Conservation (phyloP, 2,113 vertebrate species). For the Oophaga pumilio region DNA sequence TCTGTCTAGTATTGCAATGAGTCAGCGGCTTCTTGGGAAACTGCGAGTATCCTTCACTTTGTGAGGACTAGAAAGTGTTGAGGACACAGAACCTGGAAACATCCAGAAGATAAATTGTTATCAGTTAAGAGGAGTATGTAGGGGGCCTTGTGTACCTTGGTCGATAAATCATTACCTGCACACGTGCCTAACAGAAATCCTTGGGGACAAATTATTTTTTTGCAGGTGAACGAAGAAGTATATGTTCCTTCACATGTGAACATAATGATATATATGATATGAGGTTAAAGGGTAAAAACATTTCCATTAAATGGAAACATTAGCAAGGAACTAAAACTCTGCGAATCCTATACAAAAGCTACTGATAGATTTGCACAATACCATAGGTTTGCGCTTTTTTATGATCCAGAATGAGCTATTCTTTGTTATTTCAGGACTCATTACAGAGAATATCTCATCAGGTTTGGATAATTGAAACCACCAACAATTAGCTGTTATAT, state of each 20-base stretch:
- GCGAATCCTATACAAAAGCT: neutral
- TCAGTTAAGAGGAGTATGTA: constrained; percentile 9
- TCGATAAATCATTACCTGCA: constrained; percentile 7
- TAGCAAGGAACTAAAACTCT: neutral
- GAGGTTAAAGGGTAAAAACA: neutral
- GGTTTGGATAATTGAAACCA: too few relatives aligned
- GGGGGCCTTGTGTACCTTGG: neutral
- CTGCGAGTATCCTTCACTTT: constrained; percentile 7
- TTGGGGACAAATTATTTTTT: neutral
- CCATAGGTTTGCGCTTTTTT: neutral
- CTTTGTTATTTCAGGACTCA: neutral
- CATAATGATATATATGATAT: neutral
- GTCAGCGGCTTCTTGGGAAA: constrained; percentile 42
- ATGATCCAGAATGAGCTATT: neutral
- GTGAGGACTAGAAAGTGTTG: constrained; percentile 7
- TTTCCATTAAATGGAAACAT: neutral
- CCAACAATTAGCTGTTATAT: too few relatives aligned
- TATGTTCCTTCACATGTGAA: neutral
- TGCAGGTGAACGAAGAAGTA: neutral
- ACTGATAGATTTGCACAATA: neutral
- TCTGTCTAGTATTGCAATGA: constrained; percentile 24
- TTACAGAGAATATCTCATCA: neutral
- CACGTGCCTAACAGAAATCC: constrained; percentile 2
- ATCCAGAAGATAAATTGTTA: constrained; percentile 35
- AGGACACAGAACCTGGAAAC: neutral